These are phyloP conservation scores for Harpagus bidentatus DNA, from an alignment of 2,113 vertebrate species.

Conservation along the genomic window DNA sequence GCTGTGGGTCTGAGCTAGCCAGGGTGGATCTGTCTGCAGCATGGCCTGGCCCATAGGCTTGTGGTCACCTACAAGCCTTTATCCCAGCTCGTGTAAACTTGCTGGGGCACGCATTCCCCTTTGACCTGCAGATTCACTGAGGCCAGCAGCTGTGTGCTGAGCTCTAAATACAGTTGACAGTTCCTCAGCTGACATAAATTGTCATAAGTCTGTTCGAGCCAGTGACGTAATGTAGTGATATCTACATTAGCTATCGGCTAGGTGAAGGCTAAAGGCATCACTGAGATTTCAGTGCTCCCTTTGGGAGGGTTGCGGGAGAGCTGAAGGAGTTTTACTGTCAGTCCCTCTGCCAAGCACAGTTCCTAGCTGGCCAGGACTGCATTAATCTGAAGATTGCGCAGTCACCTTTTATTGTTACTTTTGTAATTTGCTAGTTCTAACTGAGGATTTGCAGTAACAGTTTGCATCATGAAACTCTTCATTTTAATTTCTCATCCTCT, in stretches of 20 bases:
- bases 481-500: not conserved
- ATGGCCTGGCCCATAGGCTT: not conserved
- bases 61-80: not conserved
- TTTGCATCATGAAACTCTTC: not conserved
- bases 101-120: not conserved
- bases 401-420: not conserved
- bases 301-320: not conserved
- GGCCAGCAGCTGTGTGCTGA: not conserved
- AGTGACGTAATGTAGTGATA: constrained; percentile 26
- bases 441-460: not conserved
- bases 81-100: fast-evolving
- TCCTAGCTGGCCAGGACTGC: not conserved
- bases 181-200: not conserved
- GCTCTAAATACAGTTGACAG: not conserved
- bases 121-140: not conserved
- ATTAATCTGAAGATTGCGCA: not conserved
- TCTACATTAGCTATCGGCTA: constrained; percentile 38
- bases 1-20: not conserved
- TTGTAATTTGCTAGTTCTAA: not conserved
- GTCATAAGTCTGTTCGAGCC: not conserved
- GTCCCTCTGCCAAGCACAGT: not conserved
- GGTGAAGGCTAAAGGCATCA: constrained; percentile 25
- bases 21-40: not conserved
- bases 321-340: not conserved
- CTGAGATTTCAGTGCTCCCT: not conserved